Evolutionary conservation across 2,113 vertebrate species (phyloP), one percentile per base, ranked within the genome.

Genomic region (Plectropomus leopardus): DNA sequence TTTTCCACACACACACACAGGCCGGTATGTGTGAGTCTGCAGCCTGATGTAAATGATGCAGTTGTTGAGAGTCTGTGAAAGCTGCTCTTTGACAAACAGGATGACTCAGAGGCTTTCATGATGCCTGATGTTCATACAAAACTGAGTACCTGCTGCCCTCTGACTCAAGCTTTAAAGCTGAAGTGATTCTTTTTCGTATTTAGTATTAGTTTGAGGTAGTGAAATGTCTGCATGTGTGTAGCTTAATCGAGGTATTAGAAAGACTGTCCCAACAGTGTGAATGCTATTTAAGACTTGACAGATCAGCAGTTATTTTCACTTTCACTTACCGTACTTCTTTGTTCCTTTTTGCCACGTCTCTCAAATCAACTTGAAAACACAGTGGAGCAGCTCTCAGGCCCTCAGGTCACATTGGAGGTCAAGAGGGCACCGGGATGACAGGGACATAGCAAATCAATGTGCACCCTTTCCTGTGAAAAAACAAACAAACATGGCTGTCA

Each of bases 71-170:
- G 51, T 59, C 55, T 51, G 72, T 89, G 82, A 93, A 92, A 86
- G 91, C 80, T 78, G 55, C 84, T 84, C 86, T 92, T 89, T 90
- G 85, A 92, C 72, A 63, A 82, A 80, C 80, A 84, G 28, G 68
- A 77, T 87, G 90, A 87, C 83, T 89, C 77, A 48, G 28, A 59
- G 24, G 84, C 84, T 79, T 85, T 86, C 73, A 72, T 74, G 44
- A 72, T 65, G 79, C 53, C 75, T 64, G 74, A 80, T 86, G 64
- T 71, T 78, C 24, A 7, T 48, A 54, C 51, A 55, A 81, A 87
- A 81, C 47, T 64, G 23, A 82, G 64, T 72, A 80, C 66, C 57
- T 11, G 7, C 72, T 34, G 42, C 57, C 54, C 66, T 80, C 32
- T 50, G 51, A 57, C 67, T 81, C 14, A 3, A 40, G 30, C 71